A percentile compares a stretch with the other conserved stretches of the same genome.
phyloP scores from a whole-genome alignment of 2,888 invertebrate species.

The Thymelicus lineola region DNA sequence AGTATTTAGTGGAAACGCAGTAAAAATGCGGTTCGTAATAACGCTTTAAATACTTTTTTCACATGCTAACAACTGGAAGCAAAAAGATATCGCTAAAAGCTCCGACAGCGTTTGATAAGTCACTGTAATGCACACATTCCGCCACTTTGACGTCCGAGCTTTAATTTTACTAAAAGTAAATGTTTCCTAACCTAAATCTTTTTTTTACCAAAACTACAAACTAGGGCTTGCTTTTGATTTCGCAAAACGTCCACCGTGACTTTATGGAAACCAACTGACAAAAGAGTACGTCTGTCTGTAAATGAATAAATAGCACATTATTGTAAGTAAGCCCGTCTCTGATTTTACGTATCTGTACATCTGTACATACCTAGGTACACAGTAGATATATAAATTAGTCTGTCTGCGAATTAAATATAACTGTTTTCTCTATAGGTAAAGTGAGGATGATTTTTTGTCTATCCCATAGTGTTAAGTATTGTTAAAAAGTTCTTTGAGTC shows the following conservation, averaged over 20 bases:
- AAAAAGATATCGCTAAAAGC: conserved; percentile 37
- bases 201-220: conserved; percentile 35
- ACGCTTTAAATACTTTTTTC: conserved; percentile 35
- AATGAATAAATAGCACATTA: neutral
- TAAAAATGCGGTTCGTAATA: conserved; percentile 30
- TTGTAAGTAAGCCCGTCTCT: neutral
- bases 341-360: too few relatives aligned
- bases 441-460: too few relatives aligned
- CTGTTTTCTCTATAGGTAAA: too few relatives aligned
- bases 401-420: too few relatives aligned
- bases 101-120: conserved; percentile 35
- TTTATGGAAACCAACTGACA: conserved; percentile 19
- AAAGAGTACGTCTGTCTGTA: neutral
- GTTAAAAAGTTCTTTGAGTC: too few relatives aligned
- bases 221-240: conserved; percentile 18
- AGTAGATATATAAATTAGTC: too few relatives aligned
- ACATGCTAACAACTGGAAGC: conserved; percentile 36
- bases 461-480: too few relatives aligned
- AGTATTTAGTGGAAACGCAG: conserved; percentile 28
- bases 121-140: conserved; percentile 37
- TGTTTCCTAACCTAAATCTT: conserved; percentile 45
- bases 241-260: neutral
- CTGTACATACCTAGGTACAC: too few relatives aligned
- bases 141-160: conserved; percentile 32
- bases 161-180: conserved; percentile 43